phyloP scores from a whole-genome alignment of 2,888 invertebrate genomes.

The Boloria selene region DNA sequence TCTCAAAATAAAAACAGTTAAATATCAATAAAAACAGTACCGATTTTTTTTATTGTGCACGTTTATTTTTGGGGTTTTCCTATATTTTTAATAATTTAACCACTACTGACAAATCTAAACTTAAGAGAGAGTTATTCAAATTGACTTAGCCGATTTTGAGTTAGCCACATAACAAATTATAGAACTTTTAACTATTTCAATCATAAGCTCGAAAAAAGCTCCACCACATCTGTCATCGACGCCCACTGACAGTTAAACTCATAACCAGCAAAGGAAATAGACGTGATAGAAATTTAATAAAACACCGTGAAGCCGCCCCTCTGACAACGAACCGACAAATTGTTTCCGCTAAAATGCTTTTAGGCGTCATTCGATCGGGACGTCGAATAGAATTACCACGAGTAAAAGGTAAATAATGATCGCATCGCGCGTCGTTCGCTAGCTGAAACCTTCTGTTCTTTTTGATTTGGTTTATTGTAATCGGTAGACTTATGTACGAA shows the following conservation, averaged over 20 bases:
- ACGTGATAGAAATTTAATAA: conserved; percentile 4
- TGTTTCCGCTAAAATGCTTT: conserved; percentile 37
- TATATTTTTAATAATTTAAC: too few relatives aligned
- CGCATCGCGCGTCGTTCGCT: not conserved
- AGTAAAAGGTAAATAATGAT: conserved; percentile 21
- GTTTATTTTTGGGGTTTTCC: too few relatives aligned
- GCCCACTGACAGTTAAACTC: not conserved
- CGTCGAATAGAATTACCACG: conserved; percentile 27
- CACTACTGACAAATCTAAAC: too few relatives aligned
- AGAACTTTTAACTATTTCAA: not conserved
- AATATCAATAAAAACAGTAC: too few relatives aligned
- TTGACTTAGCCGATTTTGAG: too few relatives aligned
- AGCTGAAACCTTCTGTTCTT: not conserved
- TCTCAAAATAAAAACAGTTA: too few relatives aligned
- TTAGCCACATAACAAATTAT: too few relatives aligned
- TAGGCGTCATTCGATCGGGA: conserved; percentile 33
- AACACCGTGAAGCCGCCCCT: conserved; percentile 6
- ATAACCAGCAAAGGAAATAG: not conserved
- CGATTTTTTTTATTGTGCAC: too few relatives aligned
- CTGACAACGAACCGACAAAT: conserved; percentile 33
- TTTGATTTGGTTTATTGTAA: not conserved
- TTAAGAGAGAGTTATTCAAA: too few relatives aligned
- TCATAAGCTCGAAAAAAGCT: not conserved
- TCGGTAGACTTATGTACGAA: too few relatives aligned
- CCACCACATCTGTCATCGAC: not conserved